Percentiles rank a stretch among this genome's conserved stretches.
These are phyloP conservation scores for Galeopterus variegatus DNA, from an alignment of 2,113 vertebrate genomes.

Conservation along the genomic window DNA sequence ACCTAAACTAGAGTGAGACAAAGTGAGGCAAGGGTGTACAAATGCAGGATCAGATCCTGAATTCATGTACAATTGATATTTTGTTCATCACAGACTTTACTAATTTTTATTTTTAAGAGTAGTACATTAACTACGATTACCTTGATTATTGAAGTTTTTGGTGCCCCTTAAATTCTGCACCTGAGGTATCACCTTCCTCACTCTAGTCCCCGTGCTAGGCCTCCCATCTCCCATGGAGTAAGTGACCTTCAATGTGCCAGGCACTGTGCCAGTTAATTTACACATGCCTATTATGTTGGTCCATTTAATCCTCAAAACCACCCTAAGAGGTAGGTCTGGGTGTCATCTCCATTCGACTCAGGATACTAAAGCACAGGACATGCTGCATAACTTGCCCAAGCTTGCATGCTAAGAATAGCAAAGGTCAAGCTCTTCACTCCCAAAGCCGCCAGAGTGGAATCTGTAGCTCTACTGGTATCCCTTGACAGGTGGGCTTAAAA, in stretches of 20 bases:
- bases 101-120: background rate
- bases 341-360: background rate
- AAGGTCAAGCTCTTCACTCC: background rate
- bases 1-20: background rate
- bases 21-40: rapidly evolving
- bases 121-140: background rate
- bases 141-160: background rate
- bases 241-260: no score
- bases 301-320: background rate
- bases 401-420: background rate
- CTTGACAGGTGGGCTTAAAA: background rate
- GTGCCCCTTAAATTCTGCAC: no score
- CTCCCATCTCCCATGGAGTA: background rate
- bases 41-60: background rate
- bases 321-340: background rate
- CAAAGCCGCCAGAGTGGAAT: background rate
- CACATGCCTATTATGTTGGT: background rate
- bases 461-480: background rate
- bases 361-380: background rate
- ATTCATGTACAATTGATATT: background rate
- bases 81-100: background rate
- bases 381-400: background rate
- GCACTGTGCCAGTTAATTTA: background rate
- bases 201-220: no score
- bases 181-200: background rate